Evolutionary conservation across 2,888 invertebrate species (phyloP), one percentile per base, ranked within the genome.

Genomic region (Zhengitettix transpicula): DNA sequence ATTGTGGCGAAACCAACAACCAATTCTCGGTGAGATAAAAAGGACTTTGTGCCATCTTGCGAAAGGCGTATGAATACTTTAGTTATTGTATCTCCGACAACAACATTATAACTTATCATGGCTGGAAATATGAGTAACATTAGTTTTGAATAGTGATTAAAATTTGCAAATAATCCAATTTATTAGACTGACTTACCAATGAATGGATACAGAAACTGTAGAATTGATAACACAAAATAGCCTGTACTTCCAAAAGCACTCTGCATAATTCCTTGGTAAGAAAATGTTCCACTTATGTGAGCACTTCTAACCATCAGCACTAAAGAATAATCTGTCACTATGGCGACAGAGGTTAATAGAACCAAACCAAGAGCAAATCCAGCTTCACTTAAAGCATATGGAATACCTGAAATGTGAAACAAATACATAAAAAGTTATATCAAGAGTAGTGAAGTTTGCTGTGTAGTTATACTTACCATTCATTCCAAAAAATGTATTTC

Each of bases 101-200:
- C 89, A 16, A 90, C 85, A 72, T 90, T 90, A 73, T 90, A 90
- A 60, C 89, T 89, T 61, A 89, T 85, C 89, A 90, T 89, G 10
- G 89, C 89, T 89, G 77, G 51, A 78, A 77, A 59, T 63, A 61
- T 60, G 65, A 59, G 16, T 17, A 12, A 47, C 52, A 15, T 28
- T 7, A 28, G 28, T 7, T 14, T 40, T 14, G n/a, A 40, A 54
- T n/a, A 44, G 14, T 10, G 41, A n/a, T 28, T 51, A n/a, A 51
- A n/a, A 15, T 5, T 7, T 51, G 51, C 7, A 15, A 51, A n/a
- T 15, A 51, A 51, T 61, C 59, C 40, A 41, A 56, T 17, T 42
- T 15, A n/a, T 14, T 55, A 55, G n/a, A n/a, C 15, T 17, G 52
- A 69, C 72, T 77, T 75, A 88, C 89, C 89, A 68, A 89, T 82